A percentile compares a stretch with the other conserved stretches of the same genome.
These are phyloP conservation scores for Agonum fuliginosum DNA, from an alignment of 2,888 invertebrate species.

Conservation along the genomic window DNA sequence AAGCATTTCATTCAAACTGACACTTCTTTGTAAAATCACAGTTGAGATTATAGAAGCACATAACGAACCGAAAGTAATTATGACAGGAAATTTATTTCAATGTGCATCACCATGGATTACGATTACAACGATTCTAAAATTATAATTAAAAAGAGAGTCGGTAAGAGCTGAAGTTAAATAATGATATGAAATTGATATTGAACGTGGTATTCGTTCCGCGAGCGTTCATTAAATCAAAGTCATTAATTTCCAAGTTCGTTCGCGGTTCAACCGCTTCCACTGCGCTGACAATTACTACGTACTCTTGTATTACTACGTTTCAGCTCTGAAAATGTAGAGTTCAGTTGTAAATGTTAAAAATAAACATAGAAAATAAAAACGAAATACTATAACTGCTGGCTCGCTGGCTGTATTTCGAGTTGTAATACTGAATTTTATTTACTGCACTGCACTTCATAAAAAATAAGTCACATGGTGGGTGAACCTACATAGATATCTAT, in stretches of 20 bases:
- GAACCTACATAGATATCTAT: too few relatives aligned
- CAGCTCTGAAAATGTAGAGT: background rate
- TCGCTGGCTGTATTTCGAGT: too few relatives aligned
- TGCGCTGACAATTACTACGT: background rate
- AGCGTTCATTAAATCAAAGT: slow-evolving; percentile 42
- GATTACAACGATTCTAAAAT: background rate
- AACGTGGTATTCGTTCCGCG: background rate
- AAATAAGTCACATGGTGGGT: too few relatives aligned
- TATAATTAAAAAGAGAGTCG: slow-evolving; percentile 1
- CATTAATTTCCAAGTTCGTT: slow-evolving; percentile 34
- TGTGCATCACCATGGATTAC: background rate
- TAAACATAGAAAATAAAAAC: too few relatives aligned
- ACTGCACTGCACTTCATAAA: too few relatives aligned
- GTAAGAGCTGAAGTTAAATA: background rate
- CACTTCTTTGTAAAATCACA: too few relatives aligned
- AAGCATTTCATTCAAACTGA: too few relatives aligned
- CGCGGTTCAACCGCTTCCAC: background rate
- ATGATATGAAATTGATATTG: slow-evolving; percentile 36
- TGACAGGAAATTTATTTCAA: background rate
- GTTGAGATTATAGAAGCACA: background rate
- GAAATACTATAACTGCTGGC: too few relatives aligned
- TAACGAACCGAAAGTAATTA: background rate
- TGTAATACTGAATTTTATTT: too few relatives aligned
- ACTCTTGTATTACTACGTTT: background rate
- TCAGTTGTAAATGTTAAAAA: background rate